These are phyloP conservation scores for Meriones unguiculatus DNA, from an alignment of 2,113 vertebrate species.

Conservation along the genomic window DNA sequence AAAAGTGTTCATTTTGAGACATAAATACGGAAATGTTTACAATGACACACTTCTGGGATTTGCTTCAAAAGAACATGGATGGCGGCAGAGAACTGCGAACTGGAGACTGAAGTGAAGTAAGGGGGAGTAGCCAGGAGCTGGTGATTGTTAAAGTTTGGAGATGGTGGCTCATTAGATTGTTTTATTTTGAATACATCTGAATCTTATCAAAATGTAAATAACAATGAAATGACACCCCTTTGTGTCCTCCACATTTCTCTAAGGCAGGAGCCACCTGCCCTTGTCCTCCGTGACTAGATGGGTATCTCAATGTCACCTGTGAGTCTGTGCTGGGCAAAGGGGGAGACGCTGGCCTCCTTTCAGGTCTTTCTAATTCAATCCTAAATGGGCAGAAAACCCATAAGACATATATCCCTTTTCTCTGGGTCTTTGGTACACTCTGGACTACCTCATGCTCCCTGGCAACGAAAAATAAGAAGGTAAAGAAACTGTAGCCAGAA, in stretches of 20 bases:
- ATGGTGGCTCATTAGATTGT: neutral
- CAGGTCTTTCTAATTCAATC: neutral
- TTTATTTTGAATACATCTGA: neutral
- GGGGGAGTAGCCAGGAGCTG: neutral
- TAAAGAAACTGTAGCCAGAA: conserved; percentile 3
- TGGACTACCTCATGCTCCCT: neutral
- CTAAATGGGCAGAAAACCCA: neutral
- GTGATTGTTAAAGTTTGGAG: neutral
- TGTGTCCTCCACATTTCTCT: neutral
- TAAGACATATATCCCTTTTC: neutral
- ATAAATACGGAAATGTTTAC: neutral
- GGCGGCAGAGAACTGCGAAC: neutral
- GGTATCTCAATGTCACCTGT: neutral
- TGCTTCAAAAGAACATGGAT: neutral
- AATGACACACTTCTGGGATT: neutral
- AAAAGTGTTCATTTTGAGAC: neutral
- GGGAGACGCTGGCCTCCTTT: neutral
- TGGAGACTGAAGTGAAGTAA: neutral
- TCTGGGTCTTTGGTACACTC: conserved; percentile 11
- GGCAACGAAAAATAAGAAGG: conserved; percentile 28
- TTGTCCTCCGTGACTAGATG: neutral
- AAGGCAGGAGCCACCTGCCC: neutral
- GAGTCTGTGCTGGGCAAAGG: neutral
- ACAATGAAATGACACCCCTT: neutral
- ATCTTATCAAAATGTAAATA: conserved; percentile 12